A percentile compares a stretch with the other conserved stretches of the same genome.
Evolutionary conservation across 1,140 invertebrate species (phyloP).

Genomic region (Cydia fagiglandana): DNA sequence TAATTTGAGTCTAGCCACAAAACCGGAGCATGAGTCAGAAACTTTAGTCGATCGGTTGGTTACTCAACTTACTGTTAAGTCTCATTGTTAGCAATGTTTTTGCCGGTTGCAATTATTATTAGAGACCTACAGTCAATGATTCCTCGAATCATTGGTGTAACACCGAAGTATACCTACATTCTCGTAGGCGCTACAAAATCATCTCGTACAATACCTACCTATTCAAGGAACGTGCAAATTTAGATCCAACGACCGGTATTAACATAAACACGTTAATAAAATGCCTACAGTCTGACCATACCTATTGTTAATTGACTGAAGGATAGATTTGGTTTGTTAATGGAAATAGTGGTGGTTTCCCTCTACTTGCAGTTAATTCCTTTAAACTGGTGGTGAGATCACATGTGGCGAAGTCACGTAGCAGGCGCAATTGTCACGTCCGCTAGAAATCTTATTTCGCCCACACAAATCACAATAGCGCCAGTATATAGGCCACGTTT

Average conservation of each 20-base stretch:
- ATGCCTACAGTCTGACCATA: background rate
- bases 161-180: constrained; percentile 37
- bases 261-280: constrained; percentile 37
- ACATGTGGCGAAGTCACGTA: constrained; percentile 54
- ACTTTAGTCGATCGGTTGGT: constrained; percentile 48
- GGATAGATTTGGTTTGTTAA: background rate
- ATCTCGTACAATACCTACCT: constrained; percentile 44
- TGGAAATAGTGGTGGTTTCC: constrained; percentile 31
- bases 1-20: constrained; percentile 16
- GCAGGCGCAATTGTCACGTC: constrained; percentile 66
- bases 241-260: constrained; percentile 34
- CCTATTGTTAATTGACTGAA: background rate
- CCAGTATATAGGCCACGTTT: constrained; percentile 21
- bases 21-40: constrained; percentile 49
- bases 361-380: constrained; percentile 35
- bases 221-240: constrained; percentile 52
- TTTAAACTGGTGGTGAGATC: constrained; percentile 51
- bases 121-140: constrained; percentile 43
- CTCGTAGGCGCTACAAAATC: constrained; percentile 47
- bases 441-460: constrained; percentile 43
- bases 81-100: constrained; percentile 67
- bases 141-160: constrained; percentile 55
- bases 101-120: constrained; percentile 57
- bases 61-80: constrained; percentile 63
- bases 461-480: constrained; percentile 37